Evolutionary conservation across 2,113 vertebrate species (phyloP).

Genomic region (Dipodomys merriami): DNA sequence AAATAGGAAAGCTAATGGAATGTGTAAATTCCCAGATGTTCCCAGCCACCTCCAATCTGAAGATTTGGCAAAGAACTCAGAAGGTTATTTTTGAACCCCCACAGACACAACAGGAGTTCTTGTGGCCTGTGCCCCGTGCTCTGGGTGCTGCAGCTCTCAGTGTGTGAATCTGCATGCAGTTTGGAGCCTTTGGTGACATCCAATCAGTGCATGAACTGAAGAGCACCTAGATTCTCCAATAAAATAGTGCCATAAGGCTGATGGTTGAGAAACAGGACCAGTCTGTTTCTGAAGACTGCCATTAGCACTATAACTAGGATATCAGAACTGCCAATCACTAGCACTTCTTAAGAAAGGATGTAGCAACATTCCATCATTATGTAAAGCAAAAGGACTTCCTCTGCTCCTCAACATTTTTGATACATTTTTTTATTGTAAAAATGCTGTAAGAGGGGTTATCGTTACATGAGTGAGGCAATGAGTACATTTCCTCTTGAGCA

Average conservation of each 20-base stretch:
- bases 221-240: background rate
- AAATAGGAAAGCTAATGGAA: background rate
- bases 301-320: background rate
- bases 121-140: background rate
- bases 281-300: background rate
- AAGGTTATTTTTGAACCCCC: background rate
- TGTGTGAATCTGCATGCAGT: background rate
- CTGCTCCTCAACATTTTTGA: background rate
- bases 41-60: background rate
- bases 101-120: background rate
- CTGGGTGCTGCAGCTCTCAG: background rate
- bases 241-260: background rate
- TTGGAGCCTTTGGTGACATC: background rate
- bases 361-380: background rate
- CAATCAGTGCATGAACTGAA: background rate
- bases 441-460: no score
- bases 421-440: no score
- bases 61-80: background rate
- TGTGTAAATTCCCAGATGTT: background rate
- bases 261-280: background rate
- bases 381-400: background rate
- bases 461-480: no score
- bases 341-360: background rate
- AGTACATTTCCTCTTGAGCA: no score
- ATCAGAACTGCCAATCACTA: background rate